Evolutionary conservation across 2,797 vertebrate genomes (phyloP).

Genomic region (Sebastes elongatus): DNA sequence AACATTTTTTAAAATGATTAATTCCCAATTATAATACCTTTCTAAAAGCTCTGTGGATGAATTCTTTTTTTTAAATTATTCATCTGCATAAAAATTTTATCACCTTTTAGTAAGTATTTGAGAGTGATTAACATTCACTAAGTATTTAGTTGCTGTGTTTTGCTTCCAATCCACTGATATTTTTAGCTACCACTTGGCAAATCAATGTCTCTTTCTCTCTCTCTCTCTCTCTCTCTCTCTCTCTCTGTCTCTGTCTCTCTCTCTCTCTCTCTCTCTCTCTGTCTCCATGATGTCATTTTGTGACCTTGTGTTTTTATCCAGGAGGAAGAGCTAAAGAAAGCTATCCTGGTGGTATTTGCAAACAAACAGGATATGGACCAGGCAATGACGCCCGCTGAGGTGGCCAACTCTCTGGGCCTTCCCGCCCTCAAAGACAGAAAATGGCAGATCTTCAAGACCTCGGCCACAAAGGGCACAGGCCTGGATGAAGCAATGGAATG

Average conservation of each 20-base stretch:
- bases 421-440: conserved; percentile 96
- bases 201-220: neutral
- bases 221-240: too few species aligned
- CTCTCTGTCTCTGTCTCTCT: too few species aligned
- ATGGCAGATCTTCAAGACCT: conserved; percentile 99
- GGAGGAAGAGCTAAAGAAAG: conserved; percentile 99
- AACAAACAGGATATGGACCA: conserved; percentile 99
- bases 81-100: too few species aligned
- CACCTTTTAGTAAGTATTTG: too few species aligned
- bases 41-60: too few species aligned
- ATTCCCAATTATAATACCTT: too few species aligned
- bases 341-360: conserved; percentile 97
- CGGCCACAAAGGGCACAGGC: conserved; percentile 94
- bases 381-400: conserved; percentile 97
- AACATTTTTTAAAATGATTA: too few species aligned
- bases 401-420: conserved; percentile 93
- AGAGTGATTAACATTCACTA: too few species aligned
- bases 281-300: neutral
- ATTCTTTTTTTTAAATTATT: neutral
- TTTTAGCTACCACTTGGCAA: too few species aligned
- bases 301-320: conserved; percentile 50
- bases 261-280: too few species aligned
- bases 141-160: neutral
- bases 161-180: neutral
- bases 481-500: conserved; percentile 99